Conservation (phyloP, 2,113 vertebrate species). For the Acanthisitta chloris region DNA sequence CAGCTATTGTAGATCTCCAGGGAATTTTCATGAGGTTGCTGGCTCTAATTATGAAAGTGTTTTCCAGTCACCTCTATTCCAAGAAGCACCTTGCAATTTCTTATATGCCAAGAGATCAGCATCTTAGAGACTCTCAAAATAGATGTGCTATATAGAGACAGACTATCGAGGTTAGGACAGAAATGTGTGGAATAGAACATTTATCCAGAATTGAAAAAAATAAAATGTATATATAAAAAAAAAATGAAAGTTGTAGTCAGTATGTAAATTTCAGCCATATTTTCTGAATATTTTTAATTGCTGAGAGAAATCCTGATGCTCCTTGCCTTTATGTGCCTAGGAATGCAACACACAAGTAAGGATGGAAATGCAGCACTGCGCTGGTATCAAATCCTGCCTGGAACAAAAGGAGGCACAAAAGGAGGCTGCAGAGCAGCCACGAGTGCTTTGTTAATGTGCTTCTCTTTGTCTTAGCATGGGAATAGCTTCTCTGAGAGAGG, state of each 20-base stretch:
- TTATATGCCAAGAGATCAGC: not conserved
- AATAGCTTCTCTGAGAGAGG: not conserved
- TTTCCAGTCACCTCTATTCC: not conserved
- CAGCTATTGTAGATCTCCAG: not conserved
- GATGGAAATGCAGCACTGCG: not conserved
- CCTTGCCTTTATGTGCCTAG: not conserved
- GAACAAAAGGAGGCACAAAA: not conserved
- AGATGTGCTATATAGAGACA: not conserved
- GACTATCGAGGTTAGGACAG: not conserved
- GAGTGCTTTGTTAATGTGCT: not conserved
- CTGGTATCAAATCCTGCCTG: not conserved
- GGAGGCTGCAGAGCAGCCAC: not conserved
- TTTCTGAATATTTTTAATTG: not conserved
- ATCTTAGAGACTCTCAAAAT: not conserved
- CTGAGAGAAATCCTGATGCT: not conserved
- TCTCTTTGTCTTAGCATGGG: not conserved
- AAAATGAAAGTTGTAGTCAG: not conserved
- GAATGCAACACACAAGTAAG: not conserved
- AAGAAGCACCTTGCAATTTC: not conserved
- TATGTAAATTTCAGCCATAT: not conserved
- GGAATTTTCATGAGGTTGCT: not conserved
- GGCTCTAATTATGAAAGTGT: not conserved
- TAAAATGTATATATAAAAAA: not conserved
- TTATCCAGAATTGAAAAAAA: not conserved
- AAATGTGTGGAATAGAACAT: not conserved